Conservation (phyloP, 1,140 invertebrate genomes). For the Drosophila serrata region DNA sequence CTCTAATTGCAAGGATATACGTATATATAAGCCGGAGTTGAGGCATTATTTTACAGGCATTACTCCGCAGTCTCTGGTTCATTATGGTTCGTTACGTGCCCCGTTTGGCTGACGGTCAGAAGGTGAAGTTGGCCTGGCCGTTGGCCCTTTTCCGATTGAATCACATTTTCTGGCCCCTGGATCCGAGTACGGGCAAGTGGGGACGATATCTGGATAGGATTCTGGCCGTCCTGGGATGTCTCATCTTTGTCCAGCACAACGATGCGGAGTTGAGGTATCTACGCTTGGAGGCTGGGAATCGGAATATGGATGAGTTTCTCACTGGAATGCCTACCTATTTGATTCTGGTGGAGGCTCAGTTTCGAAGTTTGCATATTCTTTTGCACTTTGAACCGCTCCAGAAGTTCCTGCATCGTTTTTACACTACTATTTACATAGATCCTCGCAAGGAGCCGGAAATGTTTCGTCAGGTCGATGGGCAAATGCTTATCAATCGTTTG, state of each 20-base stretch:
- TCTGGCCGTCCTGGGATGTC: constrained; percentile 31
- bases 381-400: constrained; percentile 31
- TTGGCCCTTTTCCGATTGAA: constrained; percentile 59
- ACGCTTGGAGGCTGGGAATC: constrained; percentile 27
- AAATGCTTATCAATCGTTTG: constrained; percentile 48
- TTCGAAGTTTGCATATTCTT: constrained; percentile 48
- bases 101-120: constrained; percentile 59
- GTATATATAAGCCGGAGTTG: constrained; percentile 17
- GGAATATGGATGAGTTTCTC: constrained; percentile 64
- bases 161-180: constrained; percentile 75
- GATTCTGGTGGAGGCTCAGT: constrained; percentile 68
- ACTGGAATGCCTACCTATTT: constrained; percentile 74
- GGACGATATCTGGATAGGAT: constrained; percentile 34
- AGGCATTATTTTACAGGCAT: constrained; percentile 1
- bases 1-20: constrained; percentile 19
- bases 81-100: constrained; percentile 73
- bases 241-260: constrained; percentile 60
- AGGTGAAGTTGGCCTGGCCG: constrained; percentile 66
- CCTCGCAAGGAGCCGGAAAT: constrained; percentile 25
- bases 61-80: constrained; percentile 12
- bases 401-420: constrained; percentile 61
- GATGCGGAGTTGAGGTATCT: constrained; percentile 75
- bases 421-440: constrained; percentile 68
- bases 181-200: constrained; percentile 36
- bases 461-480: constrained; percentile 30